Evolutionary conservation across 2,888 invertebrate genomes (phyloP).

Genomic region (Chymomyza caudatula): DNA sequence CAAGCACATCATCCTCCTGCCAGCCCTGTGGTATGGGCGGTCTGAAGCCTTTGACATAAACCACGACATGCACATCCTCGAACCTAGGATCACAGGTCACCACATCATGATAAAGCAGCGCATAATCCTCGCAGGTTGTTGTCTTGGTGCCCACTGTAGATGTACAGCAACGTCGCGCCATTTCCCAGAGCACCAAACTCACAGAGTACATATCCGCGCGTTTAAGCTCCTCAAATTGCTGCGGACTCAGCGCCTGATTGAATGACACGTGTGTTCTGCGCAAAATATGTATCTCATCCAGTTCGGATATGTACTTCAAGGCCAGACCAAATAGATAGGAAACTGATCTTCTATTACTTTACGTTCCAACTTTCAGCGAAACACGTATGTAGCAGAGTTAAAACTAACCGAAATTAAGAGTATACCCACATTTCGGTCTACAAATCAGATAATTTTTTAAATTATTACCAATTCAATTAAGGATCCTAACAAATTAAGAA

Average conservation of each 20-base stretch:
- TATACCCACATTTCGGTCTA: no score
- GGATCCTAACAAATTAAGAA: no score
- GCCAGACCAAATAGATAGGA: slow-evolving; percentile 96
- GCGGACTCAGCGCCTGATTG: slow-evolving; percentile 85
- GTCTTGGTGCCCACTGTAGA: slow-evolving; percentile 80
- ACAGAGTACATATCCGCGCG: slow-evolving; percentile 95
- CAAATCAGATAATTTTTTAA: no score
- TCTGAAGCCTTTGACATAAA: slow-evolving; percentile 85
- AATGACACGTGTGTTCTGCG: slow-evolving; percentile 90
- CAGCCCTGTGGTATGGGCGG: slow-evolving; percentile 85
- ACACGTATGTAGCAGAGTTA: no score
- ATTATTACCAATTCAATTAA: no score
- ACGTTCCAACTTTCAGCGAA: no score
- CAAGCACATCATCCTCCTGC: slow-evolving; percentile 85
- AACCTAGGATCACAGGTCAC: slow-evolving; percentile 91
- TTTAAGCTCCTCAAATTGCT: slow-evolving; percentile 91
- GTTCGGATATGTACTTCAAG: slow-evolving; percentile 88
- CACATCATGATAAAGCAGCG: slow-evolving; percentile 89
- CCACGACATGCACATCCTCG: slow-evolving; percentile 91
- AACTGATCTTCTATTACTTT: no score
- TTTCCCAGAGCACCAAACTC: slow-evolving; percentile 92
- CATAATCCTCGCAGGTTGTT: slow-evolving; percentile 85
- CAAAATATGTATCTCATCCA: slow-evolving; percentile 88
- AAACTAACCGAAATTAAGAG: no score
- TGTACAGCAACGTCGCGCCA: slow-evolving; percentile 85